Evolutionary conservation across 2,888 invertebrate genomes (phyloP).

Genomic region (Philhelius pedissequus): DNA sequence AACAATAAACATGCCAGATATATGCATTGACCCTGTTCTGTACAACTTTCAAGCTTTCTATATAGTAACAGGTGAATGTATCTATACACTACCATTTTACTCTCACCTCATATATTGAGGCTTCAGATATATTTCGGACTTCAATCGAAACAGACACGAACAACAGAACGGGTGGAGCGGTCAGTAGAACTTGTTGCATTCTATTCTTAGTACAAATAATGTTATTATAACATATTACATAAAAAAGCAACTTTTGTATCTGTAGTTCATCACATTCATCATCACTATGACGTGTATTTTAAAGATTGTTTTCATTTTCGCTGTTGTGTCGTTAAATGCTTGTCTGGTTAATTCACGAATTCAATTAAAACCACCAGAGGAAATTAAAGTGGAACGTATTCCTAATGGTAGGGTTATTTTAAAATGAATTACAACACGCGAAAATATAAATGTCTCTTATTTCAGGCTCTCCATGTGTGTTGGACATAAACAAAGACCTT

Average conservation of each 20-base stretch:
- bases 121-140: constrained; percentile 21
- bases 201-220: not conserved
- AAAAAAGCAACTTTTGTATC: too few relatives aligned
- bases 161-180: not conserved
- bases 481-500: constrained; percentile 73
- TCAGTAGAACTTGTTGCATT: not conserved
- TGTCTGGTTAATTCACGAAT: not conserved
- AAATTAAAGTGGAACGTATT: constrained; percentile 53
- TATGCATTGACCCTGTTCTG: constrained; percentile 18
- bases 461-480: constrained; percentile 70
- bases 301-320: not conserved
- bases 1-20: not conserved
- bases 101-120: not conserved
- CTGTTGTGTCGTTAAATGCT: not conserved
- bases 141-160: not conserved
- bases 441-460: not conserved
- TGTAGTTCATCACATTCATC: too few relatives aligned
- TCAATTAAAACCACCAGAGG: constrained; percentile 29
- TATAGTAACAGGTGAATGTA: constrained; percentile 26
- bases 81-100: not conserved
- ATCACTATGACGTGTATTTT: not conserved
- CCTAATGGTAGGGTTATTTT: constrained; percentile 30
- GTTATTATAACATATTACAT: too few relatives aligned
- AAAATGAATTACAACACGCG: too few relatives aligned
- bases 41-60: constrained; percentile 10